Percentiles rank a stretch among this genome's conserved stretches.
These are phyloP conservation scores for Polydrusus tereticollis DNA, from an alignment of 2,888 invertebrate species.

Conservation along the genomic window DNA sequence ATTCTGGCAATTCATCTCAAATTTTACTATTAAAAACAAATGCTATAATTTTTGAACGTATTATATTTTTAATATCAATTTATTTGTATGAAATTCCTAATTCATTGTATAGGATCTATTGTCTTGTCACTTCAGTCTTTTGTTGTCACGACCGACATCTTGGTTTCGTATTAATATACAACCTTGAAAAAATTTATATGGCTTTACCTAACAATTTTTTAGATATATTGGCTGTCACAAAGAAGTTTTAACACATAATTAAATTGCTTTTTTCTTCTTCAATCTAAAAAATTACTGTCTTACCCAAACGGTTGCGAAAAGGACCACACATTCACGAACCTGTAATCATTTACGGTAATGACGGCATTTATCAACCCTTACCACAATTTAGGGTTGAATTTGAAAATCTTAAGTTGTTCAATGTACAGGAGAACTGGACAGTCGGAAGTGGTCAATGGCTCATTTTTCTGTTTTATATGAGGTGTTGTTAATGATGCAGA, in stretches of 20 bases:
- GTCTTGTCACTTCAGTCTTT: neutral
- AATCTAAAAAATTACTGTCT: too few species aligned
- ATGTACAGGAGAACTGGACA: neutral
- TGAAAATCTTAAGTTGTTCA: constrained; percentile 1
- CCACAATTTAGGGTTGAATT: neutral
- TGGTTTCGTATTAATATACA: too few species aligned
- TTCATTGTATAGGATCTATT: neutral
- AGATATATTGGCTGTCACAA: too few species aligned
- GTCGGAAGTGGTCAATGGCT: neutral
- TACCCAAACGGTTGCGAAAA: neutral
- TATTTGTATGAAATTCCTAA: too few species aligned
- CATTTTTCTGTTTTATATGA: neutral
- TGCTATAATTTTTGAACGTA: too few species aligned
- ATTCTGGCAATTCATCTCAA: too few species aligned
- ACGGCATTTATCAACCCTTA: neutral
- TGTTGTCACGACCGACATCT: neutral
- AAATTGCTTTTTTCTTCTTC: too few species aligned
- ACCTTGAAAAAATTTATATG: neutral
- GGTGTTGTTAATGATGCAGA: too few species aligned
- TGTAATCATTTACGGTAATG: constrained; percentile 11
- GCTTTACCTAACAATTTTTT: neutral
- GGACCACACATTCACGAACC: neutral
- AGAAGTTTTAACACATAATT: too few species aligned
- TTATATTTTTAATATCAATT: too few species aligned
- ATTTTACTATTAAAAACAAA: too few species aligned